Conservation (phyloP, 2,797 vertebrate species). For the Staurois parvus region DNA sequence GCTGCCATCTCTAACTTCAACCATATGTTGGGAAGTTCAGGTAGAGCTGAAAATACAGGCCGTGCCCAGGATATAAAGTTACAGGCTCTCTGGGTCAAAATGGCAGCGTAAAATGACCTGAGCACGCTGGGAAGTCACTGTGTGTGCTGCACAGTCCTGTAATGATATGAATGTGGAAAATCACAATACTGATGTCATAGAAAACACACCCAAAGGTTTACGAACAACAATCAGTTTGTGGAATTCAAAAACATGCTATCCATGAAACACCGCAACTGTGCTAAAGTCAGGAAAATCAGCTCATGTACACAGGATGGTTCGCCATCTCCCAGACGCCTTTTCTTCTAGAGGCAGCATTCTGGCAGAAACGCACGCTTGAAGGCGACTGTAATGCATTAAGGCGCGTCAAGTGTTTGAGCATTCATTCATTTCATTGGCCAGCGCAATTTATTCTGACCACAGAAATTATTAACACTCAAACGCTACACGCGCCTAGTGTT, state of each 20-base stretch:
- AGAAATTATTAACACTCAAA: too few species aligned
- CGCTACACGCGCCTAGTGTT: too few species aligned
- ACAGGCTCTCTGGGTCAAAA: conserved; percentile 50
- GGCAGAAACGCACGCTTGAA: too few species aligned
- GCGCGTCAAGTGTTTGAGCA: too few species aligned
- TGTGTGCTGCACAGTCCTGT: background rate
- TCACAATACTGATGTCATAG: background rate
- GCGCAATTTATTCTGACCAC: too few species aligned
- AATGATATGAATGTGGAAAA: background rate
- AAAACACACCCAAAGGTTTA: background rate
- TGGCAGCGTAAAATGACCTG: conserved; percentile 35
- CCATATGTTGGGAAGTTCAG: conserved; percentile 44
- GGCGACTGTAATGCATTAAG: too few species aligned
- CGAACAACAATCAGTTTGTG: background rate
- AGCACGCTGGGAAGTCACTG: background rate
- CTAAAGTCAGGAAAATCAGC: too few species aligned
- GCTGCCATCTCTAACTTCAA: conserved; percentile 48
- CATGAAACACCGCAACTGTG: too few species aligned
- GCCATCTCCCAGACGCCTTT: too few species aligned
- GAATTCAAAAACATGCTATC: background rate
- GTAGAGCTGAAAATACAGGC: conserved; percentile 40
- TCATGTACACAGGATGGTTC: too few species aligned
- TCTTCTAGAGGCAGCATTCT: too few species aligned
- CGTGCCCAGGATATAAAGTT: conserved; percentile 35
- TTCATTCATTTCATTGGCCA: too few species aligned